Evolutionary conservation across 2,888 invertebrate genomes (phyloP), one percentile per base, ranked within the genome.

Genomic region (Automeris io): DNA sequence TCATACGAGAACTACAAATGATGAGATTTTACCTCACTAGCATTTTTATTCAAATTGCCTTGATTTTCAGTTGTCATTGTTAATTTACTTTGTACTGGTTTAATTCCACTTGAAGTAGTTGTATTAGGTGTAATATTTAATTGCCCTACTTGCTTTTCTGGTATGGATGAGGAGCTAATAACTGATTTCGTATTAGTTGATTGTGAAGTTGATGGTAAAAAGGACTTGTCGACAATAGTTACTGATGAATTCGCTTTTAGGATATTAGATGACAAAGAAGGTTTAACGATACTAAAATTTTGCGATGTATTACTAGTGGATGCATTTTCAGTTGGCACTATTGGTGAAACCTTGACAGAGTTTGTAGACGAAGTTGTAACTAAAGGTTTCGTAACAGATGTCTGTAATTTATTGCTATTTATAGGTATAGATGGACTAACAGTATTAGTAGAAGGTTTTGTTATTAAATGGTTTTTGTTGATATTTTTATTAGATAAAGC

Each of bases 21-120:
- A 61, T 70, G 69, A 65, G 56, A 57, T 63, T 70, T 69, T 36
- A 57, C 41, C 46, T 29, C 42, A 50, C 64, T 63, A 35, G 22
- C 46, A 35, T 49, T 51, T 39, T 61, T 65, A 42, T 49, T 54
- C 34, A 46, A 32, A 41, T 61, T 43, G 23, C 51, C 51, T 37
- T 19, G 46, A 47, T 56, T 56, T 41, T 57, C 61, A 31, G 41
- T 47, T 18, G 40, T 23, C 18, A 23, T 11, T n/a, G 23, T 21
- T 16, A 23, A 22, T 23, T 18, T 32, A 37, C 12, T 32, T 35
- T 29, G 19, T 32, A 34, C n/a, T 33, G 32, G 32, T 18, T 32
- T 16, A 29, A 38, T 18, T 19, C 25, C 22, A 37, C 18, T 35
- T 19, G 49, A 23, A 26, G 45, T 16, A 9, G 41, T 22, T 33